Percentiles rank a stretch among this genome's conserved stretches.
These are phyloP conservation scores for Pangasius mekongensis DNA, from an alignment of 2,797 vertebrate species.

Conservation along the genomic window DNA sequence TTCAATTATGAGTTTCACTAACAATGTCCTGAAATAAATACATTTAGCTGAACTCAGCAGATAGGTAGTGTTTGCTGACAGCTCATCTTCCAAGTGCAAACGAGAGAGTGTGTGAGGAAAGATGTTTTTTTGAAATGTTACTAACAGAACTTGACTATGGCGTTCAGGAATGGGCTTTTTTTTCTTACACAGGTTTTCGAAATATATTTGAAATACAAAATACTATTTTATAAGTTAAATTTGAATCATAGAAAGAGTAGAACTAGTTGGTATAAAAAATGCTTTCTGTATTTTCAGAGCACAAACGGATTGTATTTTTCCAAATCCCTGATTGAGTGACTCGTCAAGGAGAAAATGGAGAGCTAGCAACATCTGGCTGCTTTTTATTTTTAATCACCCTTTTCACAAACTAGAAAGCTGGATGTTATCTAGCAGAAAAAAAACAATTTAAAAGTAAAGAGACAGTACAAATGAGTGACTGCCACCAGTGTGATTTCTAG, in stretches of 20 bases:
- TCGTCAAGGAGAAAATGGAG: neutral
- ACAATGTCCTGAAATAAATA: slow-evolving; percentile 46
- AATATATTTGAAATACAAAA: neutral
- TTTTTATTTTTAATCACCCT: neutral
- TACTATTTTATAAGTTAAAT: neutral
- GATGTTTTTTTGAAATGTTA: neutral
- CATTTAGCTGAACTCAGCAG: neutral
- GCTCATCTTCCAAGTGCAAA: neutral
- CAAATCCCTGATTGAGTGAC: neutral
- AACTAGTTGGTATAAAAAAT: neutral
- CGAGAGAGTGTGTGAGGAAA: neutral
- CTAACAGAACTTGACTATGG: neutral
- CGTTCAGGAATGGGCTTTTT: neutral
- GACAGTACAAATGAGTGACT: neutral
- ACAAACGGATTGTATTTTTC: neutral
- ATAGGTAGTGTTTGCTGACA: neutral
- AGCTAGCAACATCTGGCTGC: neutral
- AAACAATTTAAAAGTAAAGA: neutral
- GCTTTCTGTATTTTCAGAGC: neutral
- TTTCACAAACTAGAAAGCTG: neutral
- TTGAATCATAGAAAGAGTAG: neutral
- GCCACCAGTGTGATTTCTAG: neutral
- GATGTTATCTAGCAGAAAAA: neutral
- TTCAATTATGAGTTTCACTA: slow-evolving; percentile 65
- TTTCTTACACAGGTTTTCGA: neutral